Conservation (phyloP, 2,113 vertebrate genomes). For the Nyctereutes procyonoides region DNA sequence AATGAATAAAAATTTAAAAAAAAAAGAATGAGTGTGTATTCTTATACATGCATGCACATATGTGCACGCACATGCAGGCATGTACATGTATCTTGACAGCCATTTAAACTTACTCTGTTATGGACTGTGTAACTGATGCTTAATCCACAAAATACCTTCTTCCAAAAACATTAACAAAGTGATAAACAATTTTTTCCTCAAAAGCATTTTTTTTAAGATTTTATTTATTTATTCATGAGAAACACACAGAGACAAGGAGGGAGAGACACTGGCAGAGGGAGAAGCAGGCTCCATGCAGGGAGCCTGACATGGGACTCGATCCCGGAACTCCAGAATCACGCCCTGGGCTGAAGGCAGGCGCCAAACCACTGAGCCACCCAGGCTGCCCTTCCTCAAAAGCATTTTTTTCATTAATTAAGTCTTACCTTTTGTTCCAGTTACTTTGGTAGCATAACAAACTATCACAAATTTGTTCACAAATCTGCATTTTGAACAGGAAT, state of each 20-base stretch:
- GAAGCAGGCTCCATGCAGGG: too few relatives aligned
- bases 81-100: neutral
- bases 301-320: too few relatives aligned
- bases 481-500: neutral
- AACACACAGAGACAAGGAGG: too few relatives aligned
- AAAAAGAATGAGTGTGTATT: neutral
- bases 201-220: neutral
- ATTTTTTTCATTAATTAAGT: neutral
- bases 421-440: neutral
- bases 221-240: too few relatives aligned
- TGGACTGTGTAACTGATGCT: neutral
- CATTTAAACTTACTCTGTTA: neutral
- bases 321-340: too few relatives aligned
- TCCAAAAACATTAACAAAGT: neutral
- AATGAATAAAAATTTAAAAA: too few relatives aligned
- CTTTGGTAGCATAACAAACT: neutral
- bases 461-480: neutral
- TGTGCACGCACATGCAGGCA: neutral
- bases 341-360: too few relatives aligned
- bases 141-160: neutral
- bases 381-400: neutral
- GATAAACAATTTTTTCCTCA: neutral
- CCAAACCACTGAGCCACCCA: too few relatives aligned
- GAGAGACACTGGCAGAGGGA: too few relatives aligned
- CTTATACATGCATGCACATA: rapidly evolving